These are phyloP conservation scores for Bursaphelenchus okinawaensis DNA, from an alignment of 2,888 invertebrate genomes.

Conservation along the genomic window DNA sequence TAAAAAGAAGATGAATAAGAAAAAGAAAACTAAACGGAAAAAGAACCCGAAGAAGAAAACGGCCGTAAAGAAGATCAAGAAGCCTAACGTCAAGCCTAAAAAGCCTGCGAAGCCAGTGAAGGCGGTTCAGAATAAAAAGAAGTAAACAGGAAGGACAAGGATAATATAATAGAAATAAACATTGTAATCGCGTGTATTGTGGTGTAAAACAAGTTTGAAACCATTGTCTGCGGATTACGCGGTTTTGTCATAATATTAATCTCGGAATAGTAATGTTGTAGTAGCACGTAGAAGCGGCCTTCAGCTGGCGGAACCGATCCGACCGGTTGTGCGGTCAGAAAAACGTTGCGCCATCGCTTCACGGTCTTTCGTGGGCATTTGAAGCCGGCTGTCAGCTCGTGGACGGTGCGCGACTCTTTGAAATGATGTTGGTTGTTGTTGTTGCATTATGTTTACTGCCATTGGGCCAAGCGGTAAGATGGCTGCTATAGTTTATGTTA, in stretches of 20 bases:
- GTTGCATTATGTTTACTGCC: too few relatives aligned
- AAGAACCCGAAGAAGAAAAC: background rate
- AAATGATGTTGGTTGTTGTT: too few relatives aligned
- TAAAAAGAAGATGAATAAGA: background rate
- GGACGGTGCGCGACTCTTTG: too few relatives aligned
- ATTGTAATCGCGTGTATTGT: too few relatives aligned
- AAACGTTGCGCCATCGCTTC: background rate
- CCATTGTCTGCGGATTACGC: constrained; percentile 2
- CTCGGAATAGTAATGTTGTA: too few relatives aligned
- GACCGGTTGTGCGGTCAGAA: background rate
- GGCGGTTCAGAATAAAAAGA: background rate
- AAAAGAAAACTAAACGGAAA: background rate
- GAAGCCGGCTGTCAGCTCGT: background rate
- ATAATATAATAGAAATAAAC: too few relatives aligned
- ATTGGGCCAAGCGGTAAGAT: background rate
- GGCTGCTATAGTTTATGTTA: background rate
- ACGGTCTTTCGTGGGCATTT: too few relatives aligned
- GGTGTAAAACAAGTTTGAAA: background rate
- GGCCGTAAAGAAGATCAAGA: background rate
- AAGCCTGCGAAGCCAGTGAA: background rate
- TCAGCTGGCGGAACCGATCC: background rate
- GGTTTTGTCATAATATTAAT: too few relatives aligned
- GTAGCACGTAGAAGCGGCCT: too few relatives aligned
- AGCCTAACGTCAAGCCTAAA: background rate
- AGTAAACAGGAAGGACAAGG: background rate